These are phyloP conservation scores for Lordiphosa stackelbergi DNA, from an alignment of 1,140 invertebrate species.

Conservation along the genomic window DNA sequence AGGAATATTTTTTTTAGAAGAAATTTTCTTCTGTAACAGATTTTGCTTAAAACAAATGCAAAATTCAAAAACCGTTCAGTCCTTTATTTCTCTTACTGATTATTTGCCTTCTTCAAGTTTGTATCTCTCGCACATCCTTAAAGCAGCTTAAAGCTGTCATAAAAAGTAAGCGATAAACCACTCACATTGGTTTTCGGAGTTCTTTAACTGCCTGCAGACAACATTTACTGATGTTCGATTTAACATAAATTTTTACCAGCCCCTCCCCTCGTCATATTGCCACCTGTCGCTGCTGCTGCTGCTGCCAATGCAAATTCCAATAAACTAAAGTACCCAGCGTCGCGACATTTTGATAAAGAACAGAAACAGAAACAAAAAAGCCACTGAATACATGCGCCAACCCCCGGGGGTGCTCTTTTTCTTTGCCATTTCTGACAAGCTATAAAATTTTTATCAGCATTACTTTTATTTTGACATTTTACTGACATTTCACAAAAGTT, in stretches of 20 bases:
- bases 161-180: slow-evolving; percentile 44
- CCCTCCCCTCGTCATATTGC: slow-evolving; percentile 18
- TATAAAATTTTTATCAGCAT: slow-evolving; percentile 76
- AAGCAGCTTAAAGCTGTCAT: slow-evolving; percentile 51
- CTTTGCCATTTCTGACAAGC: slow-evolving; percentile 64
- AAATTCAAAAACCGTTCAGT: no score
- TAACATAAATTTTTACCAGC: slow-evolving; percentile 60
- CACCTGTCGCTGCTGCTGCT: slow-evolving; percentile 38
- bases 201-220: slow-evolving; percentile 57
- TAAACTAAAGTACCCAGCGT: slow-evolving; percentile 69
- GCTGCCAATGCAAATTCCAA: slow-evolving; percentile 64
- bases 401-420: slow-evolving; percentile 34
- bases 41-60: no score
- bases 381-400: slow-evolving; percentile 19
- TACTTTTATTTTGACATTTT: slow-evolving; percentile 75
- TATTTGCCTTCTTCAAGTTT: no score
- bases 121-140: slow-evolving; percentile 16
- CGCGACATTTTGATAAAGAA: slow-evolving; percentile 68
- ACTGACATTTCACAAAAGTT: slow-evolving; percentile 64
- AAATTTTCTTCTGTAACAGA: no score
- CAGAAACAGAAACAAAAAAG: slow-evolving; percentile 26
- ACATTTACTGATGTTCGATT: slow-evolving; percentile 55
- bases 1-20: no score
- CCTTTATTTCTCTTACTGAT: no score
- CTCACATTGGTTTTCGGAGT: slow-evolving; percentile 28